Percentiles rank a stretch among this genome's conserved stretches.
Evolutionary conservation across 2,888 invertebrate species (phyloP).

Genomic region (Leucophora obtusa): DNA sequence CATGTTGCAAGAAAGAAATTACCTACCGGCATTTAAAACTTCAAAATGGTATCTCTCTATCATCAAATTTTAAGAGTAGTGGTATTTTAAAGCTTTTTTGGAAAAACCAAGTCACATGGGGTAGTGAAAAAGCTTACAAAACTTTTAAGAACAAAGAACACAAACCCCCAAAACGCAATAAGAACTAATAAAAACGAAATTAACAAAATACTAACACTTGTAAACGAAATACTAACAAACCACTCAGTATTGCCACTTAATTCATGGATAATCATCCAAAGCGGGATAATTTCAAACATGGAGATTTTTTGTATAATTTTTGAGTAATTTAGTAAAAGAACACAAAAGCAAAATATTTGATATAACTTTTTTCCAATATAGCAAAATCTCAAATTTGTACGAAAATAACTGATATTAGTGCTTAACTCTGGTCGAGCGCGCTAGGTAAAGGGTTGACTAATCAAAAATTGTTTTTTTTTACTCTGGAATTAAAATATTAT

Average conservation of each 20-base stretch:
- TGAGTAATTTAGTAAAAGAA: no score
- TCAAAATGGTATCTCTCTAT: slow-evolving; percentile 11
- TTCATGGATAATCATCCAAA: no score
- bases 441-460: no score
- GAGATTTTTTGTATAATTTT: no score
- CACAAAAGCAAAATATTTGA: no score
- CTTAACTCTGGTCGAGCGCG: no score
- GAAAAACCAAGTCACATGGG: slow-evolving; percentile 9
- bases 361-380: no score
- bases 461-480: no score
- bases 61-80: not conserved
- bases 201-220: slow-evolving; percentile 6
- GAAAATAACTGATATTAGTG: no score
- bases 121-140: slow-evolving; percentile 16
- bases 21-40: slow-evolving; percentile 37
- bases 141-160: slow-evolving; percentile 9
- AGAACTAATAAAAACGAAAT: slow-evolving; percentile 7
- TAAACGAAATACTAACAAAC: slow-evolving; percentile 21
- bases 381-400: no score
- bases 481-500: no score
- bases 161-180: not conserved
- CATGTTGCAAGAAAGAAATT: not conserved
- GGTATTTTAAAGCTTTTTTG: not conserved
- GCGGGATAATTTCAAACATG: no score
- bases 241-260: not conserved